Conservation (phyloP, 2,888 invertebrate species). For the Ormyrus pomaceus region DNA sequence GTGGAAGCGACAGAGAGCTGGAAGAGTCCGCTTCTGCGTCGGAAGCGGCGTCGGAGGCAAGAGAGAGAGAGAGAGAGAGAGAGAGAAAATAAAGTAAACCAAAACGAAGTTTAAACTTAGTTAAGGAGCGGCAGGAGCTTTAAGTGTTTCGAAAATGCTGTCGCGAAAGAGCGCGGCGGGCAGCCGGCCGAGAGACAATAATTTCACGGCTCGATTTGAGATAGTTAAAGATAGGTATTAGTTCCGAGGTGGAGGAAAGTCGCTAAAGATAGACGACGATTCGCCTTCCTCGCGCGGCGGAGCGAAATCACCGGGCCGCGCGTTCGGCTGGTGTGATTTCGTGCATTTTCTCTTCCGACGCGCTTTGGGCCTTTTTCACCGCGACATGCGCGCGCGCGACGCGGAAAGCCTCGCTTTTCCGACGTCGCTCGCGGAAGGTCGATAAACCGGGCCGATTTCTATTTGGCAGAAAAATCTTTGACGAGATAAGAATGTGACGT, state of each 20-base stretch:
- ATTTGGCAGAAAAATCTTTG: too few relatives aligned
- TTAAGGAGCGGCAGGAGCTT: slow-evolving; percentile 50
- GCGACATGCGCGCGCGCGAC: too few relatives aligned
- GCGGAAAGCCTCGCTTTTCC: too few relatives aligned
- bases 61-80: slow-evolving; percentile 21
- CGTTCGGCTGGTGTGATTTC: slow-evolving; percentile 12
- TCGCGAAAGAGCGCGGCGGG: slow-evolving; percentile 3
- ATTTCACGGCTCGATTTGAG: slow-evolving; percentile 54
- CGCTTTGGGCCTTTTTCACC: too few relatives aligned
- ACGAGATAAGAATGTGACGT: too few relatives aligned
- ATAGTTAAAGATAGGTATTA: slow-evolving; percentile 55
- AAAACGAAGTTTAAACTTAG: slow-evolving; percentile 56
- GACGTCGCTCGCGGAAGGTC: too few relatives aligned
- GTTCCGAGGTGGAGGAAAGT: slow-evolving; percentile 42
- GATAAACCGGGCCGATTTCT: too few relatives aligned
- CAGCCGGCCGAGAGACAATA: slow-evolving; percentile 44
- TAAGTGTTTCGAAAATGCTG: slow-evolving; percentile 56
- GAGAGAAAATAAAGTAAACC: slow-evolving; percentile 52
- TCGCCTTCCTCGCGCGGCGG: not conserved
- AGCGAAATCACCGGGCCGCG: slow-evolving; percentile 20
- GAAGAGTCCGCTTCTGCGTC: too few relatives aligned
- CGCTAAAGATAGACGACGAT: slow-evolving; percentile 50
- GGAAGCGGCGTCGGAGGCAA: not conserved
- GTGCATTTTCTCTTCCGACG: not conserved
- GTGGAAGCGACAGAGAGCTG: too few relatives aligned